Conservation (phyloP, 2,797 vertebrate genomes). For the Poecilia picta region DNA sequence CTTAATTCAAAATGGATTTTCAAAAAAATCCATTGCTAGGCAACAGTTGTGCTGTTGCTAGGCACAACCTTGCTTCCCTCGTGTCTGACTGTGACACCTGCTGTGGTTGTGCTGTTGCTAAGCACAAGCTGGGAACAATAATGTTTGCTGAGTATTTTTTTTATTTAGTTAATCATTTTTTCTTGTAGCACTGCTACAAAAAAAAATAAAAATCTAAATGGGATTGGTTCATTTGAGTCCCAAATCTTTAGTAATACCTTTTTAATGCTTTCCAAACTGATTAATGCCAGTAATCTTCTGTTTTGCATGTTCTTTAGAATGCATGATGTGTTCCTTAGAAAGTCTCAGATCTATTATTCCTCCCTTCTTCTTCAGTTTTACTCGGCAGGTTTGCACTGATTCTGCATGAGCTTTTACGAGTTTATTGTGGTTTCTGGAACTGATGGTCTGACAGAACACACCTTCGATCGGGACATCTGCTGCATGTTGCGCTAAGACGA, state of each 20-base stretch:
- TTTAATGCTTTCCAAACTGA: not conserved
- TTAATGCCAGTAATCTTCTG: not conserved
- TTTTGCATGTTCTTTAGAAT: not conserved
- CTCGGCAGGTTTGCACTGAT: too few species aligned
- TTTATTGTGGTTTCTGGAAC: too few species aligned
- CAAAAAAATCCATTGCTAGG: too few species aligned
- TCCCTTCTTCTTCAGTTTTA: too few species aligned
- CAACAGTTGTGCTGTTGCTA: too few species aligned
- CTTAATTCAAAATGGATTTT: too few species aligned
- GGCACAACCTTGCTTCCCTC: too few species aligned
- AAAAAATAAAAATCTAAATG: not conserved
- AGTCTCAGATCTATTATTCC: too few species aligned
- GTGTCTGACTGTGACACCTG: not conserved
- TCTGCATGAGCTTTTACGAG: fast-evolving
- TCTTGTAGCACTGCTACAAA: not conserved
- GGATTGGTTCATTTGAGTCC: not conserved
- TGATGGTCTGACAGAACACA: too few species aligned
- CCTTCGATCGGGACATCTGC: too few species aligned
- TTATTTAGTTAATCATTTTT: not conserved
- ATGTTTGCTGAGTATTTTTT: not conserved
- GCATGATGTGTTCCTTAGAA: not conserved
- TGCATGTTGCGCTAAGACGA: too few species aligned
- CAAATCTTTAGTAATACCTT: not conserved
- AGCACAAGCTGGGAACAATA: not conserved
- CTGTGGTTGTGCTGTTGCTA: not conserved